phyloP scores from a whole-genome alignment of 2,113 vertebrate genomes.

The Ochotona princeps region DNA sequence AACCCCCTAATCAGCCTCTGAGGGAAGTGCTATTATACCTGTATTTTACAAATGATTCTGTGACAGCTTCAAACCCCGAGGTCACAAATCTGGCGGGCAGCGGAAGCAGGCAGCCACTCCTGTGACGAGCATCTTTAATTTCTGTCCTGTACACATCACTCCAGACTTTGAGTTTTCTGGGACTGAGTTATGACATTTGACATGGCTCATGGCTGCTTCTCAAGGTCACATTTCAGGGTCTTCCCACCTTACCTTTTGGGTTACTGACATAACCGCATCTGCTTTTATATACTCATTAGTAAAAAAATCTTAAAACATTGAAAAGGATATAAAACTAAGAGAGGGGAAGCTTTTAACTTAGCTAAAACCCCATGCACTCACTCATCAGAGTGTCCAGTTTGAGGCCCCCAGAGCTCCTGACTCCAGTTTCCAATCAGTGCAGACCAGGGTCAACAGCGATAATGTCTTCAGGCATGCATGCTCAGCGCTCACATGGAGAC shows the following conservation, averaged over 20 bases:
- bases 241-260: not conserved
- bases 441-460: no score
- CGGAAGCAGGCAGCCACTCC: not conserved
- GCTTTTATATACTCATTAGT: not conserved
- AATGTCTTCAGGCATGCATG: no score
- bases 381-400: no score
- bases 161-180: not conserved
- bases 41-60: not conserved
- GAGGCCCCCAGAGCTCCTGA: no score
- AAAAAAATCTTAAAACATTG: not conserved
- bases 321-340: not conserved
- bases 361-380: no score
- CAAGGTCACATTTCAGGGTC: not conserved
- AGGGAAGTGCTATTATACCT: not conserved
- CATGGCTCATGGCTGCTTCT: not conserved
- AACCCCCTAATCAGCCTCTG: not conserved
- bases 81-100: not conserved
- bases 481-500: no score
- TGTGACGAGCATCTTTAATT: not conserved
- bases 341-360: no score
- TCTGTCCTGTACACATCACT: no score
- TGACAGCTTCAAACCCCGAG: not conserved
- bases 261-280: not conserved
- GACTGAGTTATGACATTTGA: fast-evolving
- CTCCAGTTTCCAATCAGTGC: no score